These are phyloP conservation scores for Callitettix versicolor DNA, from an alignment of 1,140 invertebrate genomes.

Conservation along the genomic window DNA sequence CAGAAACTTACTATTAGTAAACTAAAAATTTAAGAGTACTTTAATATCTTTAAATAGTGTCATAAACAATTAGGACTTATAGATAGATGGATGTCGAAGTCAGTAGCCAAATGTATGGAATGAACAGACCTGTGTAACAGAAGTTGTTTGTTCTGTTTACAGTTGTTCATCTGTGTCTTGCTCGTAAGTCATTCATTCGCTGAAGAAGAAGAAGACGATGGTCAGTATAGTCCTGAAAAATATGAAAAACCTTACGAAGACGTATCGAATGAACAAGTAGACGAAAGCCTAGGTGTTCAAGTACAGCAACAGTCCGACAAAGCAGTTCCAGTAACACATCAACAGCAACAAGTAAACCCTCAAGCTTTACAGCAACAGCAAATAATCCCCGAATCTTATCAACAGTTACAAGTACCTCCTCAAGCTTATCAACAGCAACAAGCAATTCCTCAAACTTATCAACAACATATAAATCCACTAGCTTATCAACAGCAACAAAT, in stretches of 20 bases:
- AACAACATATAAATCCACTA: too few relatives aligned
- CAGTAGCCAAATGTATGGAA: too few relatives aligned
- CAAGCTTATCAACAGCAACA: neutral
- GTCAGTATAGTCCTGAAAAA: slow-evolving; percentile 10
- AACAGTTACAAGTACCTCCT: neutral
- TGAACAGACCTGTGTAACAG: too few relatives aligned
- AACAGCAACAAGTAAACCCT: neutral
- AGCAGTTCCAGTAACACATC: neutral
- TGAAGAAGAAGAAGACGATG: slow-evolving; percentile 13
- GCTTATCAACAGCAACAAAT: too few relatives aligned
- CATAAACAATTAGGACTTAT: too few relatives aligned
- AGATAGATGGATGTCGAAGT: too few relatives aligned
- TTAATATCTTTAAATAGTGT: too few relatives aligned
- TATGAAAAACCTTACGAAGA: slow-evolving; percentile 16
- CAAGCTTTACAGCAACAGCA: neutral
- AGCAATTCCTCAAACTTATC: too few relatives aligned
- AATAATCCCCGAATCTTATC: slow-evolving; percentile 1
- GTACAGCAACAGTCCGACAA: neutral
- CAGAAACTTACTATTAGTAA: too few relatives aligned
- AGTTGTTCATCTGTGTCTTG: slow-evolving; percentile 5
- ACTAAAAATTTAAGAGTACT: too few relatives aligned
- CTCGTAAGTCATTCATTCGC: neutral
- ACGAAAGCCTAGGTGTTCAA: neutral
- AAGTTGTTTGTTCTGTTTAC: neutral
- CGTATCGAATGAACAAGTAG: neutral